Conservation (phyloP, 2,113 vertebrate species). For the Leuciscus idus region DNA sequence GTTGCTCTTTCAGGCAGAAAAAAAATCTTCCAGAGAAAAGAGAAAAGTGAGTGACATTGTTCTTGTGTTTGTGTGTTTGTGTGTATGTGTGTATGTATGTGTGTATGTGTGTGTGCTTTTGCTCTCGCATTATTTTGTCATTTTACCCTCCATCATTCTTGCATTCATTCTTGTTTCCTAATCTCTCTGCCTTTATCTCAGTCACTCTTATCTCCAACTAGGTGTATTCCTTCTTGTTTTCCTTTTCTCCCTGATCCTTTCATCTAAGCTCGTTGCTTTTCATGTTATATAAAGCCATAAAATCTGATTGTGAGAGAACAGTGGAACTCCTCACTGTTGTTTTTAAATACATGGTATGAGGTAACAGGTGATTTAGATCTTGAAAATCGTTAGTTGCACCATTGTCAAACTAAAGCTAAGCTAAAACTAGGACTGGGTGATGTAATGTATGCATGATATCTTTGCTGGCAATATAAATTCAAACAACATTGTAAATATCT, state of each 20-base stretch:
- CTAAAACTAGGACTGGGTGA: background rate
- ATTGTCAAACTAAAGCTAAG: background rate
- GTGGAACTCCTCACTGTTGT: background rate
- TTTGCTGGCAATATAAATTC: background rate
- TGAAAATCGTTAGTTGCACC: background rate
- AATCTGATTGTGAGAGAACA: slow-evolving; percentile 24
- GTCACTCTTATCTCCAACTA: background rate
- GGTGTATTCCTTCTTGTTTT: slow-evolving; percentile 13
- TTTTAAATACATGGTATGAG: background rate
- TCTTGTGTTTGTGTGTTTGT: background rate
- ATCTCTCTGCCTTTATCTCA: slow-evolving; percentile 33
- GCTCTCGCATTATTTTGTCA: background rate
- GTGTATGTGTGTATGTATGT: background rate
- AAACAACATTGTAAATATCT: background rate
- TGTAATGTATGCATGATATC: background rate
- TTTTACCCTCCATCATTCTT: slow-evolving; percentile 8
- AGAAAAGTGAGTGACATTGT: slow-evolving; percentile 71
- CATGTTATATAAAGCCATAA: slow-evolving; percentile 23
- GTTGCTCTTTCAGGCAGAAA: slow-evolving; percentile 86
- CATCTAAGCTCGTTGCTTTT: slow-evolving; percentile 6
- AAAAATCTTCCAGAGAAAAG: slow-evolving; percentile 86
- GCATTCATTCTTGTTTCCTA: slow-evolving; percentile 9
- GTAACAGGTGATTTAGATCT: background rate
- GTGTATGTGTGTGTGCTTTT: background rate
- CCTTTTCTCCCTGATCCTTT: background rate